Percentiles rank a stretch among this genome's conserved stretches.
Evolutionary conservation across 1,140 invertebrate genomes (phyloP).

Genomic region (Drosophila miranda): DNA sequence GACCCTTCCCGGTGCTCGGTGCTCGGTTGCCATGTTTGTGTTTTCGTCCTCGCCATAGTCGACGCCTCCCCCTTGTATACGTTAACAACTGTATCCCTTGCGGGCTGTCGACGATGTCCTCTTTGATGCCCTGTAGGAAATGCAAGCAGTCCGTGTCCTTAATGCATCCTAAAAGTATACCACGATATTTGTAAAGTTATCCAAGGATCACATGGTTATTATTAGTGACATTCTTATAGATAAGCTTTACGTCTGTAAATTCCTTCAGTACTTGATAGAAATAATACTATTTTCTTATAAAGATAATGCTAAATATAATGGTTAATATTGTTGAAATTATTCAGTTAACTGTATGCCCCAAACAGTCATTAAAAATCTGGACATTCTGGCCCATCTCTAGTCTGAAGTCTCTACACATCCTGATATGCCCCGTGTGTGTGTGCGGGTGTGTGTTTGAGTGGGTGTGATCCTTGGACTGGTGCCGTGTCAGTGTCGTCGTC

Average conservation of each 20-base stretch:
- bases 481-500: constrained; percentile 36
- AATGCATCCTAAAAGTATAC: constrained; percentile 61
- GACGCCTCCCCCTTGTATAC: constrained; percentile 52
- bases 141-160: constrained; percentile 29
- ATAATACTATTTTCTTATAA: too few species aligned
- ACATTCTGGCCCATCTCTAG: background rate
- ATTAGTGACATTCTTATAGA: background rate
- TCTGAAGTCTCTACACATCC: constrained; percentile 6
- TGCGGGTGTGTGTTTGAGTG: constrained; percentile 21
- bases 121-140: constrained; percentile 63
- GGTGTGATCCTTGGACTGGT: constrained; percentile 50
- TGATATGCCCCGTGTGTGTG: constrained; percentile 13
- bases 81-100: constrained; percentile 75
- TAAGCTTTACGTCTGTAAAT: too few species aligned
- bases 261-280: too few species aligned
- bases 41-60: constrained; percentile 40
- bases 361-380: constrained; percentile 4
- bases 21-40: constrained; percentile 64
- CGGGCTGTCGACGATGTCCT: constrained; percentile 51
- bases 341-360: background rate
- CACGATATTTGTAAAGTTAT: constrained; percentile 10
- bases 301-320: too few species aligned
- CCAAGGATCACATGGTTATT: background rate
- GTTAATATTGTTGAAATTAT: too few species aligned
- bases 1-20: constrained; percentile 48